Evolutionary conservation across 2,113 vertebrate species (phyloP).

Genomic region (Macrotus californicus): DNA sequence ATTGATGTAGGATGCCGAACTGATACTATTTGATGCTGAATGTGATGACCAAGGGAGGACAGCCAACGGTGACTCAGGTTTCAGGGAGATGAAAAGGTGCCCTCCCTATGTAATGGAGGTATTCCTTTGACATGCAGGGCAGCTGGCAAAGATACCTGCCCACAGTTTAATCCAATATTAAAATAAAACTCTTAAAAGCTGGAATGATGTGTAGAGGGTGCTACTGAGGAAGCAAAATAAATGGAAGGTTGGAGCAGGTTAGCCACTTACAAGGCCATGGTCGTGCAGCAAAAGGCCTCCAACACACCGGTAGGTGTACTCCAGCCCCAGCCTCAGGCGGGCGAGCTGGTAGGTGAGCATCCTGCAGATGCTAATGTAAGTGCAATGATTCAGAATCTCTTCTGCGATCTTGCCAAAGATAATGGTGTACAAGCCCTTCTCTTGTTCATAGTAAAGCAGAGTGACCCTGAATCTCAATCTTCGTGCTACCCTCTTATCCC

Average conservation of each 20-base stretch:
- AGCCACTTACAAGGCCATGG: conserved; percentile 85
- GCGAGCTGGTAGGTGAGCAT: conserved; percentile 89
- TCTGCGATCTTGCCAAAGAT: conserved; percentile 91
- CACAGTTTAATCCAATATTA: conserved; percentile 87
- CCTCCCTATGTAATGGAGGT: neutral
- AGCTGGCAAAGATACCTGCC: conserved; percentile 70
- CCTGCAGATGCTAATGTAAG: conserved; percentile 84
- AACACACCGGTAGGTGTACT: conserved; percentile 80
- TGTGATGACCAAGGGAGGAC: neutral
- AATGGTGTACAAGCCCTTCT: conserved; percentile 88
- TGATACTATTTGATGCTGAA: neutral
- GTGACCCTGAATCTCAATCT: conserved; percentile 78
- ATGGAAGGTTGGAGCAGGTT: conserved; percentile 84
- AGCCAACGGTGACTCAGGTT: neutral
- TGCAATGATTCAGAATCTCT: conserved; percentile 87
- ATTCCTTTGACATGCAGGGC: neutral
- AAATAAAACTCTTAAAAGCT: conserved; percentile 86
- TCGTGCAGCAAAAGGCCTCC: conserved; percentile 84
- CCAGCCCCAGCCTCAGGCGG: conserved; percentile 78
- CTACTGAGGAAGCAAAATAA: conserved; percentile 87
- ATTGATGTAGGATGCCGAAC: neutral
- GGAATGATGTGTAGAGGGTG: conserved; percentile 84
- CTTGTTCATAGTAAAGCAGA: conserved; percentile 88
- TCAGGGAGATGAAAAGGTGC: neutral
- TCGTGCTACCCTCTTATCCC: neutral